Percentiles rank a stretch among this genome's conserved stretches.
These are phyloP conservation scores for Chelidonichthys spinosus DNA, from an alignment of 2,797 vertebrate species.

Conservation along the genomic window DNA sequence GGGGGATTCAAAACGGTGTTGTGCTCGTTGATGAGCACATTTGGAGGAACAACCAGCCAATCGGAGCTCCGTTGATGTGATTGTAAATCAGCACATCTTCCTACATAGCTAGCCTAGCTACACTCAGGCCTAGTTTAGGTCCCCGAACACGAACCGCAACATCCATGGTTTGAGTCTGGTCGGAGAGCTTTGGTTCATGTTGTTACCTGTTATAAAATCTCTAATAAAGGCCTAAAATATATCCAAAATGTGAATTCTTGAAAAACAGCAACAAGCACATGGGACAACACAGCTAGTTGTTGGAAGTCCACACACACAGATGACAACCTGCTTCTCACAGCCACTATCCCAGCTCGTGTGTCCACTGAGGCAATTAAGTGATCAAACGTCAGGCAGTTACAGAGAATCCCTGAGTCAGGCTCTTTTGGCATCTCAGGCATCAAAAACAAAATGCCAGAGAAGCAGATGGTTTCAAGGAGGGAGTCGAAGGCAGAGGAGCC, in stretches of 20 bases:
- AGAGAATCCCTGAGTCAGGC: no score
- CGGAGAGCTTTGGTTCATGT: neutral
- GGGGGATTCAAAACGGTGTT: conserved; percentile 3
- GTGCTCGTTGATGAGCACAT: neutral
- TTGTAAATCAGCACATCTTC: neutral
- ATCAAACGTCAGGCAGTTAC: no score
- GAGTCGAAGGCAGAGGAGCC: conserved; percentile 1
- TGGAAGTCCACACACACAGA: neutral
- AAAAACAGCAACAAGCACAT: neutral
- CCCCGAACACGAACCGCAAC: neutral
- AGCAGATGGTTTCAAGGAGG: neutral
- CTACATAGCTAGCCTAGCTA: neutral
- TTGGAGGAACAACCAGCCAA: conserved; percentile 2
- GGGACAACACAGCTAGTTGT: neutral
- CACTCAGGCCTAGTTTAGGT: neutral
- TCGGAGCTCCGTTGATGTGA: neutral
- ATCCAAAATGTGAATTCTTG: neutral
- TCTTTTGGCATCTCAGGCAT: no score
- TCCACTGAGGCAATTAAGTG: neutral
- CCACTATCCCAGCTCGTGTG: neutral
- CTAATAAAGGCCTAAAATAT: neutral
- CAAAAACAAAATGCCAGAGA: neutral
- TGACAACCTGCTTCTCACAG: neutral
- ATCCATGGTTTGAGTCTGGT: neutral
- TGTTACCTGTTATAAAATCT: neutral